phyloP scores from a whole-genome alignment of 2,888 invertebrate genomes.

The Drosophila mimica region DNA sequence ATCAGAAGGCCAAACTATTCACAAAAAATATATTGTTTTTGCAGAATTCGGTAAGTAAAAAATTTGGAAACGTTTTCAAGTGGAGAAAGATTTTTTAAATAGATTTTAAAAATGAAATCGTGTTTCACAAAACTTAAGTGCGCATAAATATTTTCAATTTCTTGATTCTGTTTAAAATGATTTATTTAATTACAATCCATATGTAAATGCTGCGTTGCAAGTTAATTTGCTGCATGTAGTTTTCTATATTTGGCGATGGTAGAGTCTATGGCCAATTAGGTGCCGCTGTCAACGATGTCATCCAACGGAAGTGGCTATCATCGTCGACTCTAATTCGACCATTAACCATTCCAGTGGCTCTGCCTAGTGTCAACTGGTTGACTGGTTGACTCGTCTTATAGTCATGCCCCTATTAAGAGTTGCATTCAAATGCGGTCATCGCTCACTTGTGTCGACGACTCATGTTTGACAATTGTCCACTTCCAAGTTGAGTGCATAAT shows the following conservation, averaged over 20 bases:
- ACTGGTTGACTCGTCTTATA: constrained; percentile 4
- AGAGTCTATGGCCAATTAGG: constrained; percentile 39
- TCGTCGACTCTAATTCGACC: constrained; percentile 7
- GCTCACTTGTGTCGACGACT: constrained; percentile 29
- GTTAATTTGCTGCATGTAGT: background rate
- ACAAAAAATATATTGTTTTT: background rate
- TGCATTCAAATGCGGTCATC: constrained; percentile 56
- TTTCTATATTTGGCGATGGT: background rate
- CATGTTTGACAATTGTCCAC: constrained; percentile 60
- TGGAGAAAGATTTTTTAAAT: background rate
- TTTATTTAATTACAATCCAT: background rate
- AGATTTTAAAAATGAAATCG: background rate
- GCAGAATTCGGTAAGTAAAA: background rate
- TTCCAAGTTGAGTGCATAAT: constrained; percentile 48
- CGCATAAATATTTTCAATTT: background rate
- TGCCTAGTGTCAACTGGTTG: background rate
- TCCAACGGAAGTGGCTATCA: constrained; percentile 47
- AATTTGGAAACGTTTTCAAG: background rate
- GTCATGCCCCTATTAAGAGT: constrained; percentile 43
- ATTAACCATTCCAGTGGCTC: constrained; percentile 6
- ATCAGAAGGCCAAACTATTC: background rate
- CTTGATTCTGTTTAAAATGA: background rate
- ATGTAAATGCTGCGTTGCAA: constrained; percentile 5
- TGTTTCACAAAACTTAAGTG: background rate
- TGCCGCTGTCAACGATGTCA: constrained; percentile 24